Conservation (phyloP, 1,140 invertebrate species). For the Helicorthomorpha holstii region DNA sequence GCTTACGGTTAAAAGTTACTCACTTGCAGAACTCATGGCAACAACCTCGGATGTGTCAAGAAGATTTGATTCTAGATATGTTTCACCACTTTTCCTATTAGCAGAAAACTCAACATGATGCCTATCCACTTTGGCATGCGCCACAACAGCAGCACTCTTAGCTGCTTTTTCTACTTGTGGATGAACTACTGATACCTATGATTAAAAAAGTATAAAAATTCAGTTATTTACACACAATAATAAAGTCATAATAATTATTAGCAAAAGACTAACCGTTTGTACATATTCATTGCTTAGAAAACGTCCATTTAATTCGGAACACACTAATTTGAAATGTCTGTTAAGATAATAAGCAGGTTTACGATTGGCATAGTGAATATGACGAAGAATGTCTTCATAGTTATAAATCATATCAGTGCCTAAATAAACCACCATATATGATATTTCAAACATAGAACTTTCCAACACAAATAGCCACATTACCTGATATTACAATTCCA, state of each 20-base stretch:
- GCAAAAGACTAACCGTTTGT: constrained; percentile 50
- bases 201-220: neutral
- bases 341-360: constrained; percentile 88
- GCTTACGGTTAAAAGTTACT: constrained; percentile 7
- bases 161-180: constrained; percentile 24
- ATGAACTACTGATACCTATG: constrained; percentile 57
- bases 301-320: constrained; percentile 77
- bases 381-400: constrained; percentile 66
- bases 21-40: constrained; percentile 17
- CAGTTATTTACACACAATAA: neutral
- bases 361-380: constrained; percentile 81
- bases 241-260: neutral
- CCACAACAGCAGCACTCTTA: constrained; percentile 17
- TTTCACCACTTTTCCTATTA: constrained; percentile 20
- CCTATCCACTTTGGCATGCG: constrained; percentile 41
- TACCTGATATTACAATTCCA: constrained; percentile 47
- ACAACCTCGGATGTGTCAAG: constrained; percentile 12
- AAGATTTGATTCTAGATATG: constrained; percentile 5
- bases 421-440: constrained; percentile 7
- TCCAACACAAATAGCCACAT: neutral
- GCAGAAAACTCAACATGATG: constrained; percentile 42
- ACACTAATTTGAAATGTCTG: constrained; percentile 81
- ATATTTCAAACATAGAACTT: neutral
- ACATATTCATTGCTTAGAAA: constrained; percentile 90
- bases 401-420: constrained; percentile 66